Evolutionary conservation across 2,113 vertebrate genomes (phyloP), one percentile per base, ranked within the genome.

Genomic region (Enhydra lutris): DNA sequence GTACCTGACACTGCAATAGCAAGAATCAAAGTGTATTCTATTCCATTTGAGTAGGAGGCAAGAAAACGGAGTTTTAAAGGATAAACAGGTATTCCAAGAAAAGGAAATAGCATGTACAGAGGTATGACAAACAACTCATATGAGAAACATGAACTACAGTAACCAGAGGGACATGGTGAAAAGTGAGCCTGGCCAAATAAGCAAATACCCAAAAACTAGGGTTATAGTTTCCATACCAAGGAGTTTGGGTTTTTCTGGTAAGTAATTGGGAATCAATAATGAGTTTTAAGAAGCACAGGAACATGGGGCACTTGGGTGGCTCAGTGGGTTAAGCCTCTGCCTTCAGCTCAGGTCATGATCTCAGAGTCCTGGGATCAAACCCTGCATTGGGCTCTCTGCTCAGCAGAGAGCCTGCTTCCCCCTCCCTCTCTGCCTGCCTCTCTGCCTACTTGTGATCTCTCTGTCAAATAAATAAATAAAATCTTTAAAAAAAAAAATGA

Each of bases 251-350:
- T 92, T 80, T 85, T 92, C 50, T 90, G 23, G 26, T 74, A 89
- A 84, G 29, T 82, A 96, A 83, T 17, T 57, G 31, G 36, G 18
- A 78, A 21, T 74, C 34, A 76, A 23, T 92, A 39, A 59, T 85
- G 65, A 97, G 29, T 95, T 94, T 95, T 69, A 94, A 91, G 69
- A 89, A 81, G 31, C 63, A 89, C 2, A 80, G 39, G 57, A 82
- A 79, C 34, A 74, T 18, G 50, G 14, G 1, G 50, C 50, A 52
- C 50, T 14, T 52, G 50, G 14, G 50, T 52, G 50, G 50, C 50
- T 52, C 50, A 52, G 50, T 52, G 14, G 50, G 50, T 52, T 52
- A 15, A 52, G 50, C 50, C 50, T 52, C 50, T 52, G 50, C 14
- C 50, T 15, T 52, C 17, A 14, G 50, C 50, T 52, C 50, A 52